A percentile compares a stretch with the other conserved stretches of the same genome.
Evolutionary conservation across 2,888 invertebrate species (phyloP).

Genomic region (Penaeus monodon): DNA sequence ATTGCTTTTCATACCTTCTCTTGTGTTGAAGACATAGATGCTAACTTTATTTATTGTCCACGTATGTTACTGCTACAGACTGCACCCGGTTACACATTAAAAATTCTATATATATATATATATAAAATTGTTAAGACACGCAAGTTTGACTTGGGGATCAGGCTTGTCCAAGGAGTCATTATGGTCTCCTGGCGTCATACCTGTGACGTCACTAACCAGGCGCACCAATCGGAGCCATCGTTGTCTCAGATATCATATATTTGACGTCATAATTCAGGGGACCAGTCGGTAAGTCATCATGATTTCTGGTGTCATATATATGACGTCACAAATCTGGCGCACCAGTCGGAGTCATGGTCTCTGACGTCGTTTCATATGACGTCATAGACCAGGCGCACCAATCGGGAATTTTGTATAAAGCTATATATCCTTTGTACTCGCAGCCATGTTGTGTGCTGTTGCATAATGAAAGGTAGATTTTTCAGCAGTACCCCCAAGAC

Average conservation of each 20-base stretch:
- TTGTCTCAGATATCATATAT: too few species aligned
- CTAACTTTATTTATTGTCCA: slow-evolving; percentile 45
- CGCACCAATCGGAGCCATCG: too few species aligned
- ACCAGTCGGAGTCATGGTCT: background rate
- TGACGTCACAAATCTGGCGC: too few species aligned
- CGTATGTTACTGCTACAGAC: slow-evolving; percentile 36
- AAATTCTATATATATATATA: slow-evolving; percentile 28
- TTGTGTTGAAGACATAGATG: slow-evolving; percentile 33
- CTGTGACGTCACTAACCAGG: too few species aligned
- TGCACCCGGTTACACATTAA: slow-evolving; percentile 46
- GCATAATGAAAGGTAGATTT: slow-evolving; percentile 3
- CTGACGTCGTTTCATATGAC: slow-evolving; percentile 30
- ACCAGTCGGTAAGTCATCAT: too few species aligned
- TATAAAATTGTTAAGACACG: slow-evolving; percentile 30
- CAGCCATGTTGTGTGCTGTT: slow-evolving; percentile 39
- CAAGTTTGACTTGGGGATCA: slow-evolving; percentile 9
- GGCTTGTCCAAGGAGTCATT: too few species aligned
- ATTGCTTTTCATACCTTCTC: slow-evolving; percentile 55
- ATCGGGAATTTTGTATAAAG: slow-evolving; percentile 51
- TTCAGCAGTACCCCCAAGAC: slow-evolving; percentile 23
- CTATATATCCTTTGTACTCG: slow-evolving; percentile 40
- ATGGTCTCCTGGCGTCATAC: too few species aligned
- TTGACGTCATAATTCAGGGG: too few species aligned
- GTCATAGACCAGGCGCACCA: slow-evolving; percentile 27
- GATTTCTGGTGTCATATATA: too few species aligned